A percentile compares a stretch with the other conserved stretches of the same genome.
Conservation (phyloP, 2,113 vertebrate genomes). For the Phaethon lepturus region DNA sequence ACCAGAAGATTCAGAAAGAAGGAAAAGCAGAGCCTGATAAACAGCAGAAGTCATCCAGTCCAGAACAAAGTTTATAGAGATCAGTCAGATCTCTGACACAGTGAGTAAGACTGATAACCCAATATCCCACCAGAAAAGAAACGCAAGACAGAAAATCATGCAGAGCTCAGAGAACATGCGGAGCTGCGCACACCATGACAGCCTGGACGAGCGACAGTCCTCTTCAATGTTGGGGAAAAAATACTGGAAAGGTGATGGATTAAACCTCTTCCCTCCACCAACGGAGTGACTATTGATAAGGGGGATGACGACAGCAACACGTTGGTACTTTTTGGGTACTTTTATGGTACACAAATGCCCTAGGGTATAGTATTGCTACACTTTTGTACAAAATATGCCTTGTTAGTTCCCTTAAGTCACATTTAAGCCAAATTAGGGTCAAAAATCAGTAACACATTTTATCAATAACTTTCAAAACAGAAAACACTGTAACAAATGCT, state of each 20-base stretch:
- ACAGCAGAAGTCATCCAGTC: neutral
- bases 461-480: neutral
- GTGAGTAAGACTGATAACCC: neutral
- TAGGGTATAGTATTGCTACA: neutral
- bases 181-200: neutral
- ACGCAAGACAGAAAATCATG: neutral
- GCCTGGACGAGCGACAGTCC: neutral
- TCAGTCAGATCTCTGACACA: neutral
- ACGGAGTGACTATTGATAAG: neutral
- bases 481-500: neutral
- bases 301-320: neutral
- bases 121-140: constrained; percentile 16
- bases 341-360: neutral
- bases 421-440: neutral
- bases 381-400: neutral
- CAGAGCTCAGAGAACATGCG: neutral
- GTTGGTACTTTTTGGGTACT: neutral
- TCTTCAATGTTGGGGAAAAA: neutral
- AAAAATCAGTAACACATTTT: neutral
- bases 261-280: neutral
- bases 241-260: neutral
- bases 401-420: neutral
- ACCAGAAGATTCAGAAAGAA: neutral
- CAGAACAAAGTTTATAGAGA: neutral
- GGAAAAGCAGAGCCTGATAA: neutral